A percentile compares a stretch with the other conserved stretches of the same genome.
These are phyloP conservation scores for Harpagifer antarcticus DNA, from an alignment of 2,797 vertebrate species.

Conservation along the genomic window DNA sequence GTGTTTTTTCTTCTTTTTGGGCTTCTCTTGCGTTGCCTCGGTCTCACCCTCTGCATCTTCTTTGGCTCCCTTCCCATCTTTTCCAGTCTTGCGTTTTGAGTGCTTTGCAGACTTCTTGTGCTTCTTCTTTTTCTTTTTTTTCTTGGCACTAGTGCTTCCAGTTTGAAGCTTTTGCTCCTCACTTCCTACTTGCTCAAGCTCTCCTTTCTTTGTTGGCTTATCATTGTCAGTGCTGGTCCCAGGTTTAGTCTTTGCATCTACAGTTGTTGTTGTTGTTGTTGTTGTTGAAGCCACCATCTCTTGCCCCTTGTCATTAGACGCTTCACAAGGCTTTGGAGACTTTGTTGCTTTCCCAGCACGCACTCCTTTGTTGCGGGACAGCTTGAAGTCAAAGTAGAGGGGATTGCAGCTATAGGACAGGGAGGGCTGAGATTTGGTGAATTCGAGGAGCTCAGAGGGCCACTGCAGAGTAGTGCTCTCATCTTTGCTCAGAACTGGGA, in stretches of 20 bases:
- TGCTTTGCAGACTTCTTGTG: conserved; percentile 95
- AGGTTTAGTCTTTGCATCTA: conserved; percentile 52
- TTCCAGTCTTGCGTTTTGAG: conserved; percentile 87
- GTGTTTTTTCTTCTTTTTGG: conserved; percentile 95
- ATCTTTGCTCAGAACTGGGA: conserved; percentile 96
- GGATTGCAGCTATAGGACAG: conserved; percentile 98
- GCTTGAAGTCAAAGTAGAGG: conserved; percentile 98
- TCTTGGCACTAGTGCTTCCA: conserved; percentile 80
- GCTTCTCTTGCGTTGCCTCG: conserved; percentile 87
- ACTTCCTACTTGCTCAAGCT: conserved; percentile 63
- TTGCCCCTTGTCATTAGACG: conserved; percentile 74
- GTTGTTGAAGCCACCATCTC: conserved; percentile 66
- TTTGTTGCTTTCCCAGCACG: conserved; percentile 74
- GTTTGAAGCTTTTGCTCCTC: conserved; percentile 76
- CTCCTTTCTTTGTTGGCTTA: conserved; percentile 58
- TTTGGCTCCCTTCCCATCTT: conserved; percentile 83
- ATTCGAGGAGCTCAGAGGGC: conserved; percentile 98
- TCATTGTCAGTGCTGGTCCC: conserved; percentile 76
- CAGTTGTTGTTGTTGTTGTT: conserved; percentile 68
- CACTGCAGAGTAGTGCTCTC: conserved; percentile 98
- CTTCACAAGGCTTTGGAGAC: conserved; percentile 69
- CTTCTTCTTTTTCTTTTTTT: conserved; percentile 99
- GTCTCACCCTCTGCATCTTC: conserved; percentile 83
- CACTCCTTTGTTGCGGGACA: conserved; percentile 91
- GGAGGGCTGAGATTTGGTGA: conserved; percentile 93